Base-by-base conservation (phyloP, 35 echinoderm and acorn worm genomes). In the Anneissia japonica region DNA sequence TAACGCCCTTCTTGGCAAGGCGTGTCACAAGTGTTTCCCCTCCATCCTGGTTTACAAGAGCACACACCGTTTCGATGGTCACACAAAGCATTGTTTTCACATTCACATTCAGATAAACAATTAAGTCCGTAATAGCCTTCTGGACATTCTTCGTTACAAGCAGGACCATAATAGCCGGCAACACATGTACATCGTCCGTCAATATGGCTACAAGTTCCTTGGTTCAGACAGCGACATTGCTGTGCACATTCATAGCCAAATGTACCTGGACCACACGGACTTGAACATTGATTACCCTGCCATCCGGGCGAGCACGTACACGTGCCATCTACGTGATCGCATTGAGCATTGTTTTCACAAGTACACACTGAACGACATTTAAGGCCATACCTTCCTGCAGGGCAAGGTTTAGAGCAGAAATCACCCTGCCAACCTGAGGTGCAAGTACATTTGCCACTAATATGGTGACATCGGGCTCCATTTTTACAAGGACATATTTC, bases 401-500 rank as follows among this genome's bases (percentile, higher is more conserved):
- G 76, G 31, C 36, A 39, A 29, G 82, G 72, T 1, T 40, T 41
- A 17, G 43, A 73, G 77, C 96, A 99, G 16, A 84, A 80, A 19
- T 39, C 56, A 35, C 72, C 76, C 29, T 81, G 36, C 92, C 92
- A 93, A 0, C 92, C 92, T 16, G 83, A 32, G n/a, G 43, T 39
- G 38, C 85, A 92, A 13, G 41, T 56, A 80, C 85, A 88, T 36
- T 86, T 40, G 13, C 96, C 96, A 40, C 82, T 75, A 74, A 97
- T 82, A 16, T 84, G 90, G 32, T 94, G 81, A 77, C 96, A 99
- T 3, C 38, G 76, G 16, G 85, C 96, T 30, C 84, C 92, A 77
- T 99, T 94, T 55, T 85, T 72, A 36, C 96, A 99, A 26, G 11
- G 84, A 80, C 96, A 99, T 0, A 26, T 46, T 40, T 89, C 73